phyloP scores from a whole-genome alignment of 2,113 vertebrate genomes.

The Bubalus kerabau region DNA sequence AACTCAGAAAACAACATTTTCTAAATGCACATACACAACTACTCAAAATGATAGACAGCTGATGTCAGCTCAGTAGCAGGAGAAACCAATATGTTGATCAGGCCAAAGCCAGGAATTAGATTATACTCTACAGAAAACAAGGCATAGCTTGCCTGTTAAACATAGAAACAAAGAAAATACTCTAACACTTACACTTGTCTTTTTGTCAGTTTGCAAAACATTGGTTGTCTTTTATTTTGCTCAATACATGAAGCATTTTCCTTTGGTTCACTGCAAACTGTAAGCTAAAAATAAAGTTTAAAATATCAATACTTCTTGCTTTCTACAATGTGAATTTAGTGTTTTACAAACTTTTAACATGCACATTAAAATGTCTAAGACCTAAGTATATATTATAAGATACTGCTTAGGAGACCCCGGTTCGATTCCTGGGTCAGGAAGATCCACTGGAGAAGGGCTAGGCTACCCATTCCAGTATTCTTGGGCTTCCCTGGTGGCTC shows the following conservation, averaged over 20 bases:
- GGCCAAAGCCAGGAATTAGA: background rate
- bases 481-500: no score
- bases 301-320: background rate
- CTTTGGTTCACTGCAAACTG: conserved; percentile 73
- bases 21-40: background rate
- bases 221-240: conserved; percentile 69
- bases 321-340: conserved; percentile 4
- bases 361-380: background rate
- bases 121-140: background rate
- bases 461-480: no score
- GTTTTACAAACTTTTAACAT: conserved; percentile 23
- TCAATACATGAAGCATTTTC: conserved; percentile 62
- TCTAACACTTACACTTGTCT: conserved; percentile 78
- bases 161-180: background rate
- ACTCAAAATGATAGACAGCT: background rate
- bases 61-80: background rate
- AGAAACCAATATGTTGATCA: background rate
- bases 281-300: conserved; percentile 69
- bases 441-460: background rate
- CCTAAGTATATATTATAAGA: conserved; percentile 23
- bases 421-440: background rate
- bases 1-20: background rate
- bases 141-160: background rate
- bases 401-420: background rate
- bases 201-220: conserved; percentile 67